Base-by-base conservation (phyloP, 2,888 invertebrate genomes). In the Drosophila koepferae region DNA sequence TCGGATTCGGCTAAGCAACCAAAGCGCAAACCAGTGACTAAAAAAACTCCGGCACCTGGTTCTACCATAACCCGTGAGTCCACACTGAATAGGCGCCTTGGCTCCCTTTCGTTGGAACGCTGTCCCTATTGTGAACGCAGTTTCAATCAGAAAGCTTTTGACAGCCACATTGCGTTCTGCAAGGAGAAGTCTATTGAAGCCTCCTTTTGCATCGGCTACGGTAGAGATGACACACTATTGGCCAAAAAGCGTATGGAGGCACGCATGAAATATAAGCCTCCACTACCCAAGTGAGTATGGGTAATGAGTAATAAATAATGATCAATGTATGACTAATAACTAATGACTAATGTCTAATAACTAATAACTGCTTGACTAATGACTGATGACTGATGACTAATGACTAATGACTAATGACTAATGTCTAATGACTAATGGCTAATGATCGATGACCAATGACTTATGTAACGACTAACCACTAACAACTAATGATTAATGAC, bases 121-220 rank as follows among this genome's bases (percentile, higher is more conserved):
- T 49, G 60, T 10, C 60, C 60, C 0, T 40, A 49, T 16, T 60
- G 60, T 28, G 16, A 60, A 2, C 60, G 60, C 16, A 16, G 16
- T 0, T 60, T 60, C 40, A 49, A 12, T 3, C 60, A 16, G 1
- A 49, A 31, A 7, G 60, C 31, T 2, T n/a, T 49, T 3, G 60
- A 40, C 0, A 12, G 1, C 4, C 60, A 60, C 7, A 18, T 49
- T 0, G 16, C 14, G 4, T 49, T 20, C 46, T 60, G 60, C 31
- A 49, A 5, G 49, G 40, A 49, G 10, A 40, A 49, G 40, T 3
- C 18, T 2, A 16, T n/a, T 6, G 2, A 1, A 1, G 16, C 31
- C 6, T 9, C 60, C 14, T 60, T 40, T 18, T 20, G 3, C 3
- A 8, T 3, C 14, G 23, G 2, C 31, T 14, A 2, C 7, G n/a